Evolutionary conservation across 2,797 vertebrate species (phyloP), one percentile per base, ranked within the genome.

Genomic region (Manis javanica): DNA sequence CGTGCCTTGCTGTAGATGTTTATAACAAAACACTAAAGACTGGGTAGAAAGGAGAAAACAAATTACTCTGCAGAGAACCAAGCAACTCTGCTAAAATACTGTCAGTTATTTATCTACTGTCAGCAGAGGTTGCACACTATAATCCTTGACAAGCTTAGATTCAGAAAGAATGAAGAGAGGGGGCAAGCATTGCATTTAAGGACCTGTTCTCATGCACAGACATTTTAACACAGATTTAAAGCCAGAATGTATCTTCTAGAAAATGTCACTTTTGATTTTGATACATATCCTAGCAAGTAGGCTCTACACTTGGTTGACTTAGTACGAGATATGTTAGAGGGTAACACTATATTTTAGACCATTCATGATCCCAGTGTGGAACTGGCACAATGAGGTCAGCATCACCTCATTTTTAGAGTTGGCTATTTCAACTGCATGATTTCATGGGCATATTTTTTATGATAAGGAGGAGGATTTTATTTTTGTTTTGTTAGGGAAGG

Each of bases 41-140:
- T 91, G 55, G 72, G 87, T 93, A 95, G 96, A 97, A 98, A 97
- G 94, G 59, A 98, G 98, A 96, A 98, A 98, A 98, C 97, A 98
- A 98, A 98, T 98, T 87, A 97, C 96, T 98, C 96, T 97, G 94
- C 46, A 75, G 97, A 98, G 98, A 98, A 98, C 97, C 91, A 64
- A 34, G 86, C 95, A 96, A 97, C 97, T 98, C 98, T 74, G 96
- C 97, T 98, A 97, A 98, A 98, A 98, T 53, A 94, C 94, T 75
- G 94, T 94, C 97, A 97, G 98, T 98, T 98, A 98, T 97, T 98
- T 97, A 98, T 98, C 96, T 98, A 97, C 98, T 97, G 98, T 97
- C 95, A 77, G 97, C 96, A 98, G 97, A 98, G 96, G 94, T 90
- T 98, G 98, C 88, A 94, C 94, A 93, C 90, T 87, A 97, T 89